Evolutionary conservation across 2,888 invertebrate species (phyloP), one percentile per base, ranked within the genome.

Genomic region (Torymus auratus): DNA sequence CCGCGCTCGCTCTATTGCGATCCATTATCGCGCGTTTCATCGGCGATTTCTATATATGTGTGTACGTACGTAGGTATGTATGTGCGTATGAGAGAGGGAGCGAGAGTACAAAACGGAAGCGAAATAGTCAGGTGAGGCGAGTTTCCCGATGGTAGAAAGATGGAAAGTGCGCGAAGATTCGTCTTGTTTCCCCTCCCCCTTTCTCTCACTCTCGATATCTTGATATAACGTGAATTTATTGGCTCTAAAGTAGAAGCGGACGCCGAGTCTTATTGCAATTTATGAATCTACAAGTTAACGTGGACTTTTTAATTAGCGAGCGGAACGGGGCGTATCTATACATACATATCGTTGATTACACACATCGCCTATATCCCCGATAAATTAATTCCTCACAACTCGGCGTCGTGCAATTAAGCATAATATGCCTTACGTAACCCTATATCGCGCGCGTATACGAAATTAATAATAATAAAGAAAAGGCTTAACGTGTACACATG

Each of bases 21-120:
- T 76, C 68, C 75, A 72, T 78, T 78, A 81, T 81, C 72, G 61
- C 76, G 69, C 67, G 67, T 62, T 62, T 73, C 67, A 56, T 58
- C 77, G 78, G 3, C 58, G 41, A 68, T 73, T 73, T 78, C 67
- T 78, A 28, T 58, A 60, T 52, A 4, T n/a, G 52, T 50, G 28
- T 20, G 23, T 41, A 41, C 7, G 28, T 28, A 28, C 28, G 28
- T 28, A 28, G 28, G 28, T 28, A 28, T 28, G 7, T 41, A 10
- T 41, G 41, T 10, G 41, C 7, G 7, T 41, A 41, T 41, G 41
- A 41, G 41, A 41, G 7, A 41, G 41, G 7, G 41, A 41, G 41
- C 1, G 7, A 41, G 7, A 7, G 7, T 7, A 41, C 41, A 41
- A 41, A 41, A 41, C 41, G 41, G 41, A 41, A 41, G 41, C 41